Evolutionary conservation across 1,140 invertebrate species (phyloP), one percentile per base, ranked within the genome.

Genomic region (Cecropterus lyciades): DNA sequence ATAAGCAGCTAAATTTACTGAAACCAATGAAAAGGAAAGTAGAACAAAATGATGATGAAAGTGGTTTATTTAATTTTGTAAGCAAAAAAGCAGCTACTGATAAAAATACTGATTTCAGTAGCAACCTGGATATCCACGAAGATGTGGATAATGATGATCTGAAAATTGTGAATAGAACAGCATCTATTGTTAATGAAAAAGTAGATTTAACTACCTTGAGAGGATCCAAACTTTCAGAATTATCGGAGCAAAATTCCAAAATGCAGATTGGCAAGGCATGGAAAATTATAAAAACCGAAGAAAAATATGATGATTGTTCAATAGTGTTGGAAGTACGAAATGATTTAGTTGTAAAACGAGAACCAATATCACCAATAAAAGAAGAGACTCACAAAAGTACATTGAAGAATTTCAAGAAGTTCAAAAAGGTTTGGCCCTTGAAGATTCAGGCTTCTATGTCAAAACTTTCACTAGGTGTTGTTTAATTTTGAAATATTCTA

Each of bases 401-500:
- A 51, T 43, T 78, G 0, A 87, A 77, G 49, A 91, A 91, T 72
- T 91, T 89, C 72, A 91, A 91, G 56, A 91, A 85, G 51, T 89
- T 91, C 57, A 86, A 88, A 73, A 91, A 91, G 49, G 84, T 91
- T 14, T 89, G 87, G 89, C 89, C 89, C 66, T 17, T 85, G 3
- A 89, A 85, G 77, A 80, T 79, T 69, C 78, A 85, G 52, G 64
- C 82, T 9, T 77, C 75, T 59, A 72, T 87, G 46, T 65, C 67
- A 15, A 75, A 60, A 49, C 65, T 70, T 51, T 53, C 69, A 17
- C 70, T 73, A 40, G 69, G 43, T 53, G 46, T 69, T 40, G 45
- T 16, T 42, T 24, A 20, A 15, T 45, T 46, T 56, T 51, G 10
- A 24, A 53, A 46, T 15, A 48, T 20, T 48, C 15, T 55, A 51